phyloP scores from a whole-genome alignment of 1,140 invertebrate species.

The Dendrolimus punctatus region DNA sequence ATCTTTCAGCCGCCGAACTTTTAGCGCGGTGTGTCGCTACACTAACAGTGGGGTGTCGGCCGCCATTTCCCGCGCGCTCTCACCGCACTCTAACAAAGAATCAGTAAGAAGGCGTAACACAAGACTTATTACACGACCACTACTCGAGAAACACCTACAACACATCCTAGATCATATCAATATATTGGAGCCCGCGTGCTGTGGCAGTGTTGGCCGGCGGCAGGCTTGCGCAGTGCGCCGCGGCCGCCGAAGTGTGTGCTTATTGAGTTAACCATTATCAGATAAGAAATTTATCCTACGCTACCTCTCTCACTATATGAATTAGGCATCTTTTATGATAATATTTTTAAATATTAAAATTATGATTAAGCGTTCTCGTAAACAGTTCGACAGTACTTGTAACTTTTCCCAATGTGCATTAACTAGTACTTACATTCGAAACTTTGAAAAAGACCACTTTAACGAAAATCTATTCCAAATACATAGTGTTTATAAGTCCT shows the following conservation, averaged over 20 bases:
- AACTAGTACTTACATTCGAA: not conserved
- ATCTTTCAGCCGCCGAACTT: too few relatives aligned
- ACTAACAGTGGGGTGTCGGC: slow-evolving; percentile 6
- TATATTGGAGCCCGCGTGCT: slow-evolving; percentile 54
- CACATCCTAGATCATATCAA: slow-evolving; percentile 71
- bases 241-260: slow-evolving; percentile 20
- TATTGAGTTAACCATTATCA: slow-evolving; percentile 33
- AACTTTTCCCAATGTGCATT: slow-evolving; percentile 20
- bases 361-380: slow-evolving; percentile 35
- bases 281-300: slow-evolving; percentile 50
- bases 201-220: slow-evolving; percentile 45
- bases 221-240: slow-evolving; percentile 19
- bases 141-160: slow-evolving; percentile 69
- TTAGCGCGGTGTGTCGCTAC: too few relatives aligned
- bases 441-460: too few relatives aligned
- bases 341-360: slow-evolving; percentile 47
- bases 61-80: slow-evolving; percentile 17
- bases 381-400: slow-evolving; percentile 25
- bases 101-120: slow-evolving; percentile 62
- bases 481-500: slow-evolving; percentile 11
- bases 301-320: slow-evolving; percentile 63
- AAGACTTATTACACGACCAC: slow-evolving; percentile 67
- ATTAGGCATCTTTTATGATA: slow-evolving; percentile 51
- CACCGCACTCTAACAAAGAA: slow-evolving; percentile 32
- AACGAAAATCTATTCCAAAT: not conserved